These are phyloP conservation scores for Bradynema listronoti DNA, from an alignment of 1,140 invertebrate genomes.

Conservation along the genomic window DNA sequence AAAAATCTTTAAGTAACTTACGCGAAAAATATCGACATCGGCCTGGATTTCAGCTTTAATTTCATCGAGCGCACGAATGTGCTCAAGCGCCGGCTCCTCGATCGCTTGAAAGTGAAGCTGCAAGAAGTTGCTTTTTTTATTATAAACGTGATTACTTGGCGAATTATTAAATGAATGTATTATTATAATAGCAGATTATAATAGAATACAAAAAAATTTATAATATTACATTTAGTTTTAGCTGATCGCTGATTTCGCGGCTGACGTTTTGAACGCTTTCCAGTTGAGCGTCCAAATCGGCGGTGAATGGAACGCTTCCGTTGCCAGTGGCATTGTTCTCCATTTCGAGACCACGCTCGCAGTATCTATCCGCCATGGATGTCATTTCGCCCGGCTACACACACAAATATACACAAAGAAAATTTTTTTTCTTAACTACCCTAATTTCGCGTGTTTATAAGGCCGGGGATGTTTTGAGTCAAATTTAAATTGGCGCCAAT, in stretches of 20 bases:
- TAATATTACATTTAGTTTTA: slow-evolving; percentile 29
- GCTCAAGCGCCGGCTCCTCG: slow-evolving; percentile 27
- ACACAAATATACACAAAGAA: neutral
- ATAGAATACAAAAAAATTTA: neutral
- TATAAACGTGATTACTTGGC: no score
- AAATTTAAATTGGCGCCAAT: no score
- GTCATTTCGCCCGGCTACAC: slow-evolving; percentile 20
- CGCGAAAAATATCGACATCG: slow-evolving; percentile 16
- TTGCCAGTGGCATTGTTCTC: no score
- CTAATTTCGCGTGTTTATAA: no score
- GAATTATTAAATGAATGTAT: no score
- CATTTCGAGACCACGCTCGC: slow-evolving; percentile 10
- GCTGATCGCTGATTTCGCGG: slow-evolving; percentile 19
- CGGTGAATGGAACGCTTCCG: no score
- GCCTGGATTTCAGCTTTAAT: slow-evolving; percentile 28
- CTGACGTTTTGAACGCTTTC: slow-evolving; percentile 29
- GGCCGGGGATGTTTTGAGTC: no score
- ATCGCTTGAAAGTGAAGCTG: slow-evolving; percentile 35
- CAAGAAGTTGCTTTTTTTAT: no score
- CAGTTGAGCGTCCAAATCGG: slow-evolving; percentile 30
- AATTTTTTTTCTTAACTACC: no score
- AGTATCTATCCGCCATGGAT: slow-evolving; percentile 1
- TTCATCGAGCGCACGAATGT: slow-evolving; percentile 14
- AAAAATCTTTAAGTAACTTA: neutral
- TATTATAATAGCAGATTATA: neutral